Base-by-base conservation (phyloP, 2,113 vertebrate genomes). In the Plecotus auritus region DNA sequence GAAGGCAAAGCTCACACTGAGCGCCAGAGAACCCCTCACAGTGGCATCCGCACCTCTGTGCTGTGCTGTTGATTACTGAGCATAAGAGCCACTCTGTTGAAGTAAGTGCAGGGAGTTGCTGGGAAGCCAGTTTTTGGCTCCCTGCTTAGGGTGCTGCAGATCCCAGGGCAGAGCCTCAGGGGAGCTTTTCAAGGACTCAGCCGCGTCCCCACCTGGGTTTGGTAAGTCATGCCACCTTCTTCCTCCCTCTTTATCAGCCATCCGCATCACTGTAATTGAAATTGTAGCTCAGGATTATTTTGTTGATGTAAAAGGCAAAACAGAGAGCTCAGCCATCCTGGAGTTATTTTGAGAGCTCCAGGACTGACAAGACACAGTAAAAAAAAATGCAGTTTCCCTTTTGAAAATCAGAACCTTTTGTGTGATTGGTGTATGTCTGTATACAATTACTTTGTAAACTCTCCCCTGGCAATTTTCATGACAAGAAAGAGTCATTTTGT, bases 171-270 rank as follows among this genome's bases (percentile, higher is more conserved):
- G 94, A 56, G 73, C 45, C 70, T 98, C 45, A 32, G 40, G 81
- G 61, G 70, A 94, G 86, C 80, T 97, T 97, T 96, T 93, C 88
- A 70, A 93, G 93, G 85, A 91, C 90, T 88, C 35, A 54, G 32
- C 28, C 83, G 87, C 8, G 0, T 16, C 88, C 59, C 82, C 32
- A 42, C 72, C 45, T 84, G 40, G 30, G 73, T 90, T 97, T 96
- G 93, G 93, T 92, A 95, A 88, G 90, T 54, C 16, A 42, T 14
- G 7, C 7, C 77, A 7, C 28, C 61, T 90, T 73, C 45, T 59
- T 94, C 93, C 45, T 35, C 23, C 85, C n/a, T 88, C 28, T 0
- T 42, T 17, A 2, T 82, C 78, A 51, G 12, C n/a, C 12, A 3
- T 14, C 30, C 26, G 4, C 4, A 23, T 2, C 67, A 88, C 30